Conservation (phyloP, 2,797 vertebrate genomes). For the Pitangus sulphuratus region DNA sequence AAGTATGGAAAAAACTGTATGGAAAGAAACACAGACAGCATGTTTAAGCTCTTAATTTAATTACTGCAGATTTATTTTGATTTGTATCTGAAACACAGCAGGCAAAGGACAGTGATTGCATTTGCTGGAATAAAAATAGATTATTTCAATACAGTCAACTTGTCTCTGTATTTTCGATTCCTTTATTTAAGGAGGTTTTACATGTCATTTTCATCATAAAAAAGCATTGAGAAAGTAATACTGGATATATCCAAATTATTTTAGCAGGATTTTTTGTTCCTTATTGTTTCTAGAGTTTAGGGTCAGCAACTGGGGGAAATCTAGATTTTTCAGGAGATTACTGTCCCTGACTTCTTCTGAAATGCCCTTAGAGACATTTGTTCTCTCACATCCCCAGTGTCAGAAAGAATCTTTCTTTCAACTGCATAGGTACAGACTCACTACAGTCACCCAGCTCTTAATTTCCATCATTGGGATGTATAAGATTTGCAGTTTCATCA, state of each 20-base stretch:
- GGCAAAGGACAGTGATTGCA: conserved; percentile 8
- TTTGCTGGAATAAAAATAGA: conserved; percentile 44
- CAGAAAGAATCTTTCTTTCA: neutral
- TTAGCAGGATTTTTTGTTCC: neutral
- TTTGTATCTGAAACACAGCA: conserved; percentile 58
- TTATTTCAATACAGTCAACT: conserved; percentile 22
- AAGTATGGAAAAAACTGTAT: neutral
- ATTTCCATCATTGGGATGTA: neutral
- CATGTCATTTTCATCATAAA: neutral
- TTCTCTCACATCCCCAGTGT: neutral
- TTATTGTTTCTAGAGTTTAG: neutral
- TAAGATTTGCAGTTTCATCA: neutral
- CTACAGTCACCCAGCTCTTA: neutral
- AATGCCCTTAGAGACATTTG: neutral
- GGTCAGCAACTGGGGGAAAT: neutral
- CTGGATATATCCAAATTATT: neutral
- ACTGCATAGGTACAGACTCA: fast-evolving
- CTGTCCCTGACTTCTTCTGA: neutral
- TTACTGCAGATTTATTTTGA: conserved; percentile 71
- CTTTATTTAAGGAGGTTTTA: neutral
- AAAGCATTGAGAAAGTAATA: neutral
- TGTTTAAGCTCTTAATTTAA: conserved; percentile 70
- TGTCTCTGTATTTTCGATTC: neutral
- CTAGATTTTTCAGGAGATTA: neutral
- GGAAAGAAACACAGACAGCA: conserved; percentile 29